Conservation (phyloP, 2,113 vertebrate genomes). For the Tympanuchus pallidicinctus region DNA sequence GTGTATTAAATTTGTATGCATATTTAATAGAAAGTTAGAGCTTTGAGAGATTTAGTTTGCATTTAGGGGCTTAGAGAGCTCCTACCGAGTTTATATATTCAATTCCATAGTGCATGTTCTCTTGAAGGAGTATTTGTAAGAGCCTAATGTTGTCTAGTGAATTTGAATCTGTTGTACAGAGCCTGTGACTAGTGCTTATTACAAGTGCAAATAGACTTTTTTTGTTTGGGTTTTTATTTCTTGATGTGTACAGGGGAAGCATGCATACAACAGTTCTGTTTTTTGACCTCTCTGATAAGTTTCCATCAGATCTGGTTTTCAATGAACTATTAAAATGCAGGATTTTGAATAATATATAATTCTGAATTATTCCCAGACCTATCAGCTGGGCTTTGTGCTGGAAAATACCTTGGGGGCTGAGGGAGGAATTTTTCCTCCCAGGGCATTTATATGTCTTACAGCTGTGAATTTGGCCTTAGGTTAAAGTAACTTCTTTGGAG, state of each 20-base stretch:
- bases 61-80: not conserved
- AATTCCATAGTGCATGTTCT: too few relatives aligned
- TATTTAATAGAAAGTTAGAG: not conserved
- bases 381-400: slow-evolving; percentile 32
- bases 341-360: not conserved
- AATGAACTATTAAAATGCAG: slow-evolving; percentile 11
- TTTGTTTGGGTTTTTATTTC: slow-evolving; percentile 15
- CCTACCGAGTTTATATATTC: not conserved
- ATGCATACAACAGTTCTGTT: not conserved
- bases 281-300: not conserved
- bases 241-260: slow-evolving; percentile 4
- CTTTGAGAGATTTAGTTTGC: not conserved
- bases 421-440: not conserved
- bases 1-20: not conserved
- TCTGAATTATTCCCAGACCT: not conserved
- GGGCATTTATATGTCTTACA: not conserved
- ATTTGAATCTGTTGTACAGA: not conserved
- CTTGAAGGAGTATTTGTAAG: not conserved
- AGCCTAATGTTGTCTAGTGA: not conserved
- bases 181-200: not conserved
- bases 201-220: not conserved
- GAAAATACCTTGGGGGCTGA: slow-evolving; percentile 9
- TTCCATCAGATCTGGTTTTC: not conserved
- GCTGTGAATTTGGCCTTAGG: not conserved
- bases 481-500: not conserved